These are phyloP conservation scores for Crax fasciolata DNA, from an alignment of 2,797 vertebrate genomes.

Conservation along the genomic window DNA sequence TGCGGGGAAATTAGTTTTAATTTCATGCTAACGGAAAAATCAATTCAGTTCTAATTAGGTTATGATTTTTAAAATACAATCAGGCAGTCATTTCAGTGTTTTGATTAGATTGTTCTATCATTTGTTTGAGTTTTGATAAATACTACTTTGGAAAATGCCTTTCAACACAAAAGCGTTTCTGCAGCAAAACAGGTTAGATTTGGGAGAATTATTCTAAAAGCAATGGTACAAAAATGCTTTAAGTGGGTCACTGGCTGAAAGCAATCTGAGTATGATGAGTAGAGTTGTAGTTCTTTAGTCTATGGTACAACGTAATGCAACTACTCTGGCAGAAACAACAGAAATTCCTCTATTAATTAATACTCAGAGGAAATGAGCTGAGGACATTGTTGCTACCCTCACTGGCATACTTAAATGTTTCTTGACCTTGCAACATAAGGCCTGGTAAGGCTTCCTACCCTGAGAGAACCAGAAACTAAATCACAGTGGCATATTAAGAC, in stretches of 20 bases:
- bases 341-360: constrained; percentile 4
- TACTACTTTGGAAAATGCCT: constrained; percentile 69
- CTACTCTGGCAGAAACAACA: neutral
- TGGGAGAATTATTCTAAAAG: constrained; percentile 5
- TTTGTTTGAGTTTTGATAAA: constrained; percentile 78
- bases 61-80: constrained; percentile 81
- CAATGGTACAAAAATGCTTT: constrained; percentile 8
- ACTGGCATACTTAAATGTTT: neutral
- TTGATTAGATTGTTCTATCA: constrained; percentile 79
- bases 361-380: neutral
- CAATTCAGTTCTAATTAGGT: constrained; percentile 78
- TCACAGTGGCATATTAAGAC: neutral
- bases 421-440: constrained; percentile 20
- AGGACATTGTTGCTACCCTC: neutral
- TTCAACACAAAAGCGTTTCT: constrained; percentile 61
- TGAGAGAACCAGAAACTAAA: constrained; percentile 17
- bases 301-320: neutral
- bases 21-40: constrained; percentile 82
- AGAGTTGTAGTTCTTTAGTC: neutral
- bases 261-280: neutral
- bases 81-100: constrained; percentile 77
- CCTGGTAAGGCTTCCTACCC: neutral
- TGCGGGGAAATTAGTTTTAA: constrained; percentile 81
- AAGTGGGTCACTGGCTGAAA: neutral
- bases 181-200: constrained; percentile 21